phyloP scores from a whole-genome alignment of 2,113 vertebrate species.

The Chaetorhynchus papuensis region DNA sequence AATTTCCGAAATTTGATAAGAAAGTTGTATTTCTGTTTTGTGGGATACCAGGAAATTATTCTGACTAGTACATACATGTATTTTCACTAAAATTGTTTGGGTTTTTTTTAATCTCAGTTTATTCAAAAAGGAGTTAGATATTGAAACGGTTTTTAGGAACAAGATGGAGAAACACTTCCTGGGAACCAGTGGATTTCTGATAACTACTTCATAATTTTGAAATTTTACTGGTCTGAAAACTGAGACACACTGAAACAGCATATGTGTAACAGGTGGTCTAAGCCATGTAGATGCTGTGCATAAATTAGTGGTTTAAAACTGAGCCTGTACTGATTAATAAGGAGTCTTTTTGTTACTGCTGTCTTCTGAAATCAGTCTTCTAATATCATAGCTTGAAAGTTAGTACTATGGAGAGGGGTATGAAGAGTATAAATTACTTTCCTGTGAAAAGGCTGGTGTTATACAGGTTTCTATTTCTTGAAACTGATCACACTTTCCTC shows the following conservation, averaged over 20 bases:
- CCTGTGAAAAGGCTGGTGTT: not conserved
- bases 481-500: not conserved
- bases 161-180: not conserved
- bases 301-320: slow-evolving; percentile 42
- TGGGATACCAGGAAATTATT: not conserved
- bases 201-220: not conserved
- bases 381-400: not conserved
- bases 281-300: not conserved
- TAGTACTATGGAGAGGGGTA: not conserved
- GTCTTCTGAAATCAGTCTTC: slow-evolving; percentile 4
- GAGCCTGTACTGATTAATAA: not conserved
- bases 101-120: not conserved
- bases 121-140: not conserved
- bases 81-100: not conserved
- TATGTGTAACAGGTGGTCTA: slow-evolving; percentile 45
- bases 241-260: not conserved
- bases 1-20: not conserved
- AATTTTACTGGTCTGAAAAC: not conserved
- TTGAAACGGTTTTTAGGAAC: not conserved
- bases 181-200: not conserved
- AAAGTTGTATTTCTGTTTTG: not conserved
- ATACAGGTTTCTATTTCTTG: not conserved
- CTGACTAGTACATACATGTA: not conserved
- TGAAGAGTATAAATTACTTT: not conserved
- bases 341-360: not conserved